phyloP scores from a whole-genome alignment of 2,888 invertebrate genomes.

The Trissoscelio sp. region DNA sequence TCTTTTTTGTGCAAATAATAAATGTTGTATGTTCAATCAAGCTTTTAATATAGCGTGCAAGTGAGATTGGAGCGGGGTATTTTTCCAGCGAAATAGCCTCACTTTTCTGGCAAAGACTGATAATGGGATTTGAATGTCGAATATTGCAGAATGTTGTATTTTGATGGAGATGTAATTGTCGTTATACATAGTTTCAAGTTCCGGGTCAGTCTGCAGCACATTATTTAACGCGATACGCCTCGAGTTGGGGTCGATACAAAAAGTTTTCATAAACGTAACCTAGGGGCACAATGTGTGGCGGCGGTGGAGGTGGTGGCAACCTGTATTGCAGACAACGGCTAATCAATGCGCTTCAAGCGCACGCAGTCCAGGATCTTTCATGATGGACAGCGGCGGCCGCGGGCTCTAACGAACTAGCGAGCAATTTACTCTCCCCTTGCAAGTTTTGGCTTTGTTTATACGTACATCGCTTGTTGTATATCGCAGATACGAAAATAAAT shows the following conservation, averaged over 20 bases:
- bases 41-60: no score
- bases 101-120: background rate
- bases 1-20: no score
- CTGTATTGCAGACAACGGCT: slow-evolving; percentile 78
- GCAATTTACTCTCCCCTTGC: slow-evolving; percentile 81
- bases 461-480: slow-evolving; percentile 72
- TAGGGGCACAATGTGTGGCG: slow-evolving; percentile 76
- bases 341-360: slow-evolving; percentile 83
- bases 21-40: no score
- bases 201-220: slow-evolving; percentile 64
- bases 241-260: slow-evolving; percentile 75
- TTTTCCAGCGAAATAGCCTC: no score
- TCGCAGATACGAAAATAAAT: slow-evolving; percentile 66
- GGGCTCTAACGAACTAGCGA: slow-evolving; percentile 78
- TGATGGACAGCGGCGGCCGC: slow-evolving; percentile 79
- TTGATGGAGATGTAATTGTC: slow-evolving; percentile 59
- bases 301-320: slow-evolving; percentile 67
- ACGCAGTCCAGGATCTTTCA: slow-evolving; percentile 79
- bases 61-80: no score
- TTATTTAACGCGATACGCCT: slow-evolving; percentile 69
- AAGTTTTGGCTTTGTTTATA: slow-evolving; percentile 81
- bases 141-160: slow-evolving; percentile 28
- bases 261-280: slow-evolving; percentile 80
- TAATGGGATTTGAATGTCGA: slow-evolving; percentile 49
- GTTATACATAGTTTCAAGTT: slow-evolving; percentile 49